A percentile compares a stretch with the other conserved stretches of the same genome.
Evolutionary conservation across 2,113 vertebrate species (phyloP).

Genomic region (Aegotheles bennettii): DNA sequence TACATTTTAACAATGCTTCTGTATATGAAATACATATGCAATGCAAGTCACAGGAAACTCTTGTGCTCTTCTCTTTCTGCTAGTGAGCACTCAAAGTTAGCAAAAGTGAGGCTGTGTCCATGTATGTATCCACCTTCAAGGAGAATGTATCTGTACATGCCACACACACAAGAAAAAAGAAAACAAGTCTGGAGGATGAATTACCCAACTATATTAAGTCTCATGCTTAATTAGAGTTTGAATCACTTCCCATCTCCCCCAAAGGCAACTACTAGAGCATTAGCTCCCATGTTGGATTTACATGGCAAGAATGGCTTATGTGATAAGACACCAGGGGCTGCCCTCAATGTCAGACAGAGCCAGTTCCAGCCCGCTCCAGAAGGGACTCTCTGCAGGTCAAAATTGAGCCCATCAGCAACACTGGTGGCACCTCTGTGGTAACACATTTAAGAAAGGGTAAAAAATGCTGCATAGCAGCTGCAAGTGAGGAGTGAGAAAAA

Average conservation of each 20-base stretch:
- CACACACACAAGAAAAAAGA: no score
- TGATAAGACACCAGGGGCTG: neutral
- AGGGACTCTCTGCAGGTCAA: neutral
- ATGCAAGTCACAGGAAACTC: neutral
- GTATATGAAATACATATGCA: neutral
- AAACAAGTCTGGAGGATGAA: neutral
- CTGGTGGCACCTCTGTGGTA: neutral
- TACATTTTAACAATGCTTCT: neutral
- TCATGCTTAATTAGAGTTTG: neutral
- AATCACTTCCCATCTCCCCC: neutral
- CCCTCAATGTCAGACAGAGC: neutral
- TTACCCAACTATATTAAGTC: neutral
- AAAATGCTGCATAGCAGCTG: neutral
- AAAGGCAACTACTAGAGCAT: neutral
- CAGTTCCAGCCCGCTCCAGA: neutral
- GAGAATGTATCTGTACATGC: fast-evolving
- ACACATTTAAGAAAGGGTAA: neutral
- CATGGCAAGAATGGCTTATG: neutral
- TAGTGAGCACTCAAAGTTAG: neutral
- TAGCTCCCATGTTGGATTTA: neutral
- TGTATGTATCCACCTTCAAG: neutral
- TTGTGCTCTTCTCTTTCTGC: neutral
- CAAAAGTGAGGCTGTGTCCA: neutral
- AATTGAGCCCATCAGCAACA: neutral
- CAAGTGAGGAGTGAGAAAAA: neutral